These are phyloP conservation scores for Liolophura sinensis DNA, from an alignment of 1,140 invertebrate genomes.

Conservation along the genomic window DNA sequence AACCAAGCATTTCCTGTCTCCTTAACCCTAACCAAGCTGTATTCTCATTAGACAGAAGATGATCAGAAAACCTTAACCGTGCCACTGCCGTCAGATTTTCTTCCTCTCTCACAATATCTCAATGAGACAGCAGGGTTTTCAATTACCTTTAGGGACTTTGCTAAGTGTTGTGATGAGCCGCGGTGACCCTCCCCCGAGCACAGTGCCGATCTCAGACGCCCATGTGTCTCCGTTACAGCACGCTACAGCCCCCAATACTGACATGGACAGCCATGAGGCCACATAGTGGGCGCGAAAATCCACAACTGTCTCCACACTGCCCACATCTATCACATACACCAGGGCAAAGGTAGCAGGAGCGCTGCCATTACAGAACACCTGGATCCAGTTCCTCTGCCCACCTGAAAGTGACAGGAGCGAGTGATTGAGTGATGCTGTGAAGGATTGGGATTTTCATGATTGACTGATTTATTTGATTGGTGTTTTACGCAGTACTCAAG, in stretches of 20 bases:
- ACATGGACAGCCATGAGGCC: constrained; percentile 77
- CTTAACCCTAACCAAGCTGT: too few species aligned
- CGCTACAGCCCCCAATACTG: constrained; percentile 77
- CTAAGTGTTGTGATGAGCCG: constrained; percentile 76
- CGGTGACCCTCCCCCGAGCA: constrained; percentile 70
- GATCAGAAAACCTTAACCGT: too few species aligned
- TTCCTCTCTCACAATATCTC: too few species aligned
- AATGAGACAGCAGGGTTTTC: too few species aligned
- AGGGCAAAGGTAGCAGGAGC: constrained; percentile 79
- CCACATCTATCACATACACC: constrained; percentile 80
- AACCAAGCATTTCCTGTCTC: too few species aligned
- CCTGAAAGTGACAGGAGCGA: constrained; percentile 62
- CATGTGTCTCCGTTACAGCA: constrained; percentile 90
- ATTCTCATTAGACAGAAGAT: too few species aligned
- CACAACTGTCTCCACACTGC: constrained; percentile 74
- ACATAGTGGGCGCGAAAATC: constrained; percentile 78
- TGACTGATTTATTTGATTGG: too few species aligned
- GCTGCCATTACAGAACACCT: constrained; percentile 88
- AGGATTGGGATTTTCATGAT: too few species aligned
- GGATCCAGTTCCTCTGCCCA: constrained; percentile 87
- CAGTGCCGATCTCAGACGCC: constrained; percentile 87
- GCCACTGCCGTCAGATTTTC: too few species aligned
- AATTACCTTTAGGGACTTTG: constrained; percentile 74
- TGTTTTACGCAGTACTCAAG: too few species aligned
- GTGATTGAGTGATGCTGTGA: too few species aligned